phyloP scores from a whole-genome alignment of 2,888 invertebrate genomes.

The Podabrus alpinus region DNA sequence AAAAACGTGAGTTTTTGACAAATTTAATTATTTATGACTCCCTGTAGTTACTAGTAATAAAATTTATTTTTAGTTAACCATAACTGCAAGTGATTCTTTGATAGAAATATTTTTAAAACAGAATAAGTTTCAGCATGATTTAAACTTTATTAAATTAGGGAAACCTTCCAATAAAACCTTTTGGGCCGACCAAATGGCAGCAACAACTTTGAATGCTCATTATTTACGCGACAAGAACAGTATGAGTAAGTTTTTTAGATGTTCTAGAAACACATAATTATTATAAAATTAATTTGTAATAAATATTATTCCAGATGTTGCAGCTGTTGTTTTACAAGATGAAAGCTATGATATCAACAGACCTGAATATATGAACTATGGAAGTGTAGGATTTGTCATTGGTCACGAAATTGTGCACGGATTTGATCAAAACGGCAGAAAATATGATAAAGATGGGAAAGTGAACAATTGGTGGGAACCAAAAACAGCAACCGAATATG shows the following conservation, averaged over 20 bases:
- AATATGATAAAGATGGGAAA: constrained; percentile 11
- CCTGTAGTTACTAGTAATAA: neutral
- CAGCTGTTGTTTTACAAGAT: constrained; percentile 86
- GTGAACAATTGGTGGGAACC: constrained; percentile 59
- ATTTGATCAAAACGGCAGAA: constrained; percentile 59
- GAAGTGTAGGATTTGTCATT: constrained; percentile 82
- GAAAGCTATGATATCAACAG: constrained; percentile 81
- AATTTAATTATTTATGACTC: neutral
- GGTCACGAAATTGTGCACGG: constrained; percentile 88
- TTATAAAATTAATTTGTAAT: neutral
- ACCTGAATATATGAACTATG: constrained; percentile 85
- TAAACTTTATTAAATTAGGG: neutral
- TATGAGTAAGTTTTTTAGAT: constrained; percentile 55
- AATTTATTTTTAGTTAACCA: neutral
- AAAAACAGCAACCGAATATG: neutral
- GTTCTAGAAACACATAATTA: neutral
- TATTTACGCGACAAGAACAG: constrained; percentile 60
- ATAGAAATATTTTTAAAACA: neutral
- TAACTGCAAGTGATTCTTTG: neutral
- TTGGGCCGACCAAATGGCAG: constrained; percentile 58
- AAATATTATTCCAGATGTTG: constrained; percentile 67
- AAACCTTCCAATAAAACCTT: constrained; percentile 59
- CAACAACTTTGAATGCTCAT: constrained; percentile 61
- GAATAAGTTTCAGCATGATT: neutral
- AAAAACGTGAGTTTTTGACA: constrained; percentile 41